A percentile compares a stretch with the other conserved stretches of the same genome.
Evolutionary conservation across 2,888 invertebrate genomes (phyloP).

Genomic region (Dicranocentrus wangi): DNA sequence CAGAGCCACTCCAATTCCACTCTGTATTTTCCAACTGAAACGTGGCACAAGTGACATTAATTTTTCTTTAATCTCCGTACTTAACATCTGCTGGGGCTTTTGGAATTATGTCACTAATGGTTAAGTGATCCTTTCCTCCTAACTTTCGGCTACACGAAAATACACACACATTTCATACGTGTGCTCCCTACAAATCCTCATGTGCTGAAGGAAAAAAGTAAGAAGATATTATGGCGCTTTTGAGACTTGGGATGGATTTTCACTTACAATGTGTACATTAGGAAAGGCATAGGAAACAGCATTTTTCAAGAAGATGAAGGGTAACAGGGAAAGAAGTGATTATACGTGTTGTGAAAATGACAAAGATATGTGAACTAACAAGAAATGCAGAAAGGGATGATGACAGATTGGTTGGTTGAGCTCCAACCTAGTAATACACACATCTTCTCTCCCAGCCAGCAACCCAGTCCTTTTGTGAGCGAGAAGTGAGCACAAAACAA

Average conservation of each 20-base stretch:
- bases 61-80: constrained; percentile 56
- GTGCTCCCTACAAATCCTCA: no score
- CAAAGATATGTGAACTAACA: constrained; percentile 23
- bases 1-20: background rate
- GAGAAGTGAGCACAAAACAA: constrained; percentile 4
- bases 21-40: constrained; percentile 51
- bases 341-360: constrained; percentile 3
- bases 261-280: background rate
- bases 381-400: constrained; percentile 26
- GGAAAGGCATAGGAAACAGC: no score
- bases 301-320: background rate
- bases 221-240: no score
- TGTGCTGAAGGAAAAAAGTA: no score
- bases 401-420: constrained; percentile 48
- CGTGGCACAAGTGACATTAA: constrained; percentile 62
- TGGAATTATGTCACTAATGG: constrained; percentile 44
- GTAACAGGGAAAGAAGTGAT: background rate
- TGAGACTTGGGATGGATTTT: no score
- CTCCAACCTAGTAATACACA: constrained; percentile 22
- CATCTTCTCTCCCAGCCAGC: background rate
- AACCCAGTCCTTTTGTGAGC: background rate
- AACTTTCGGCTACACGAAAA: no score
- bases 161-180: no score
- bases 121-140: constrained; percentile 14
- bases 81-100: constrained; percentile 50